Evolutionary conservation across 2,113 vertebrate genomes (phyloP).

Genomic region (Pluvianellus socialis): DNA sequence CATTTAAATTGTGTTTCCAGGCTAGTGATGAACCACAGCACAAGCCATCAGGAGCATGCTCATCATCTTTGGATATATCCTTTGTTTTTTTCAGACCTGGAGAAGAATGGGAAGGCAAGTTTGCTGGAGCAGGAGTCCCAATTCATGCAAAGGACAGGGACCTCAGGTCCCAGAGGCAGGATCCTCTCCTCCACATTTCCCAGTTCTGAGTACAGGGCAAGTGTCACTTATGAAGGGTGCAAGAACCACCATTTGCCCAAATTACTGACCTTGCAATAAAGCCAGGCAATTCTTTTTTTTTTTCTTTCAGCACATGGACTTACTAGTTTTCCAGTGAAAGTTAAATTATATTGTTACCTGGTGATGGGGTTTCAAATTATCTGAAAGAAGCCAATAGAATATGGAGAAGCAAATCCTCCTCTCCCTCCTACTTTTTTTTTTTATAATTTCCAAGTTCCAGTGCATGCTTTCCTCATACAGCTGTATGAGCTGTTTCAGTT

Average conservation of each 20-base stretch:
- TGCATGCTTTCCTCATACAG: not conserved
- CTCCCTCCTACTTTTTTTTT: not conserved
- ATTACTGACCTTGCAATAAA: not conserved
- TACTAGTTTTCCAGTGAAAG: not conserved
- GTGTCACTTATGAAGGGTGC: not conserved
- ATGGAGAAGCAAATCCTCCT: not conserved
- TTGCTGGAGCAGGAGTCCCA: not conserved
- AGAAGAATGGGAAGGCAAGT: not conserved
- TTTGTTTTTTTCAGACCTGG: not conserved
- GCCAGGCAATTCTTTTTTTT: not conserved
- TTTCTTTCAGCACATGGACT: not conserved
- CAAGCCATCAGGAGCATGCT: not conserved
- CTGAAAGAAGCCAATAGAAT: not conserved
- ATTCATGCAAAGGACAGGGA: not conserved
- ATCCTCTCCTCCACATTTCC: accelerated
- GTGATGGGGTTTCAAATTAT: not conserved
- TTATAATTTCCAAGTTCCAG: not conserved
- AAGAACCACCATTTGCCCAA: not conserved
- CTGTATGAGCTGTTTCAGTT: not conserved
- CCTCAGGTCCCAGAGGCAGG: not conserved
- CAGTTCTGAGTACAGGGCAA: not conserved
- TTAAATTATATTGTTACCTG: not conserved
- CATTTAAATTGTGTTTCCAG: not conserved
- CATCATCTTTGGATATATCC: not conserved
- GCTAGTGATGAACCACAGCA: not conserved